Evolutionary conservation across 2,113 vertebrate genomes (phyloP).

Genomic region (Engystomops pustulosus): DNA sequence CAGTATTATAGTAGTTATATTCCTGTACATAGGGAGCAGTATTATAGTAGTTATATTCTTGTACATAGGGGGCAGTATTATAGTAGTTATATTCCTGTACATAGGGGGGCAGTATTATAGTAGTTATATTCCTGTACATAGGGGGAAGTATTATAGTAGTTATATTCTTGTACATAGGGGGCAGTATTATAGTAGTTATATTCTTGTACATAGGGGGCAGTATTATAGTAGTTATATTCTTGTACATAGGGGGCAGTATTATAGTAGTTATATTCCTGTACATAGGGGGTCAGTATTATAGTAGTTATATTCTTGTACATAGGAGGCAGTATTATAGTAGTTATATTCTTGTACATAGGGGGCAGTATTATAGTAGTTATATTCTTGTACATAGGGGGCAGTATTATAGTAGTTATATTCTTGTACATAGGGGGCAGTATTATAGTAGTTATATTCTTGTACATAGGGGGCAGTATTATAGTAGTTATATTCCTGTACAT

Average conservation of each 20-base stretch:
- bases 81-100: too few species aligned
- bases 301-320: neutral
- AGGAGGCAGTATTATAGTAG: neutral
- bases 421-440: neutral
- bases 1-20: too few species aligned
- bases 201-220: too few species aligned
- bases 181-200: too few species aligned
- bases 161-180: too few species aligned
- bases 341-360: neutral
- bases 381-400: neutral
- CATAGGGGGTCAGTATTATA: too few species aligned
- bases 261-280: neutral
- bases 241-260: neutral
- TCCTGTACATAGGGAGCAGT: too few species aligned
- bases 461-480: neutral
- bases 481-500: neutral
- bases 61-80: too few species aligned
- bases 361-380: neutral
- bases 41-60: too few species aligned
- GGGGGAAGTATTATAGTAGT: too few species aligned
- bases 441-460: neutral
- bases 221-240: constrained; percentile 5
- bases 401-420: constrained; percentile 7
- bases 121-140: too few species aligned
- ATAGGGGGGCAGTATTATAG: too few species aligned